Evolutionary conservation across 2,113 vertebrate species (phyloP).

Genomic region (Chaenogobius annularis): DNA sequence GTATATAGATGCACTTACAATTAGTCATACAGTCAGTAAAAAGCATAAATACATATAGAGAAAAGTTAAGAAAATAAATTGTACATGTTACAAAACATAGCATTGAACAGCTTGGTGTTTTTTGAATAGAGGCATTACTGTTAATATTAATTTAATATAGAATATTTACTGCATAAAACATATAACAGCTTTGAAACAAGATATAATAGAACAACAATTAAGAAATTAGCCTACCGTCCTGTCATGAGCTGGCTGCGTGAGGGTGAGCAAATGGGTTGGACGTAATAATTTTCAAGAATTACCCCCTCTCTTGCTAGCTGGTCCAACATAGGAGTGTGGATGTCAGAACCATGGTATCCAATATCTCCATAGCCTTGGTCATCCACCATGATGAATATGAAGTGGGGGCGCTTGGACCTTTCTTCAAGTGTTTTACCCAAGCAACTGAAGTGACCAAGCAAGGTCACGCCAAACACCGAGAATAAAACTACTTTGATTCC

Average conservation of each 20-base stretch:
- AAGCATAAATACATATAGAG: too few relatives aligned
- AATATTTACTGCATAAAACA: background rate
- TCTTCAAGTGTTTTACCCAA: conserved; percentile 19
- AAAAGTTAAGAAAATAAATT: too few relatives aligned
- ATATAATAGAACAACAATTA: conserved; percentile 4
- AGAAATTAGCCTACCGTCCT: conserved; percentile 80
- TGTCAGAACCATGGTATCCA: conserved; percentile 91
- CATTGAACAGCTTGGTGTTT: background rate
- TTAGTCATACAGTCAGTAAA: too few relatives aligned
- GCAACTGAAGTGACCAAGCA: conserved; percentile 40
- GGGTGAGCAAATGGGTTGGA: conserved; percentile 94
- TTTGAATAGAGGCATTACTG: background rate
- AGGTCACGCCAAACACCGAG: conserved; percentile 27
- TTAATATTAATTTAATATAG: background rate
- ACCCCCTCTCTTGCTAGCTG: conserved; percentile 87
- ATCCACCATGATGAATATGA: conserved; percentile 91
- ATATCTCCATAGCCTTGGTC: conserved; percentile 92
- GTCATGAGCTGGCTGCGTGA: conserved; percentile 94
- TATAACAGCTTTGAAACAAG: background rate
- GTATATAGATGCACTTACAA: too few relatives aligned
- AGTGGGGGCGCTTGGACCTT: conserved; percentile 73
- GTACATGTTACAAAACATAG: background rate
- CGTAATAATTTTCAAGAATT: conserved; percentile 94
- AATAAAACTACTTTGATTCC: conserved; percentile 29
- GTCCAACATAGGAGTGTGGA: conserved; percentile 87